Evolutionary conservation across 2,797 vertebrate genomes (phyloP).

Genomic region (Typhlichthys eigenmanni): DNA sequence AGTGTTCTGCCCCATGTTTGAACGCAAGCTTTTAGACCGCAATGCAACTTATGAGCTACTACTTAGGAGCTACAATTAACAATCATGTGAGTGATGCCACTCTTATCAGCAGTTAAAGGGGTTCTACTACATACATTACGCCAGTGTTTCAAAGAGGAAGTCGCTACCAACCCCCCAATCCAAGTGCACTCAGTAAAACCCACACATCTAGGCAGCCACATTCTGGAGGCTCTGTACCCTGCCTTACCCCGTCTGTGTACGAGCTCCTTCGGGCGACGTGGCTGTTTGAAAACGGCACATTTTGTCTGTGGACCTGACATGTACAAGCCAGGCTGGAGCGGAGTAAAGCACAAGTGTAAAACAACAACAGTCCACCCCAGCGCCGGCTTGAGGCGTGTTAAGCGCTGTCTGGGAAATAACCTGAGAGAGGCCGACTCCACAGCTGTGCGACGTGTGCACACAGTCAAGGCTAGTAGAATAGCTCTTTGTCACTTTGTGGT

Average conservation of each 20-base stretch:
- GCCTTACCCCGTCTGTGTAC: conserved; percentile 1
- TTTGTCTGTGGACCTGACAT: conserved; percentile 28
- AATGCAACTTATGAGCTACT: conserved; percentile 20
- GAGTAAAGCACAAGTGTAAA: conserved; percentile 16
- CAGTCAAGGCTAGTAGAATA: neutral
- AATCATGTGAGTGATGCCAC: conserved; percentile 30
- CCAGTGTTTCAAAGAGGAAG: conserved; percentile 36
- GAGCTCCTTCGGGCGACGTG: conserved; percentile 19
- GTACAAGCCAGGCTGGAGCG: conserved; percentile 22
- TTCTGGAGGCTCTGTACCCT: conserved; percentile 1
- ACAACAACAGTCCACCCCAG: conserved; percentile 22
- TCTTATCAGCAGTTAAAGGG: conserved; percentile 16
- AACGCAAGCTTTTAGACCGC: conserved; percentile 17
- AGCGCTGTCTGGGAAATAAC: conserved; percentile 36
- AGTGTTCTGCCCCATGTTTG: conserved; percentile 27
- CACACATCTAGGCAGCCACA: neutral
- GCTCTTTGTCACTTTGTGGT: no score
- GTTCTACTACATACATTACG: conserved; percentile 30
- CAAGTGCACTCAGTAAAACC: conserved; percentile 17
- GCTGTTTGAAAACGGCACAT: conserved; percentile 4
- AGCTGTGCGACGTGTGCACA: neutral
- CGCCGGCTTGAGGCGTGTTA: conserved; percentile 32
- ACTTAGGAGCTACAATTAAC: conserved; percentile 23
- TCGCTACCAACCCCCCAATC: neutral
- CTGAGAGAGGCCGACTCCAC: conserved; percentile 20